Conservation (phyloP, 2,113 vertebrate genomes). For the Orthonyx spaldingii region DNA sequence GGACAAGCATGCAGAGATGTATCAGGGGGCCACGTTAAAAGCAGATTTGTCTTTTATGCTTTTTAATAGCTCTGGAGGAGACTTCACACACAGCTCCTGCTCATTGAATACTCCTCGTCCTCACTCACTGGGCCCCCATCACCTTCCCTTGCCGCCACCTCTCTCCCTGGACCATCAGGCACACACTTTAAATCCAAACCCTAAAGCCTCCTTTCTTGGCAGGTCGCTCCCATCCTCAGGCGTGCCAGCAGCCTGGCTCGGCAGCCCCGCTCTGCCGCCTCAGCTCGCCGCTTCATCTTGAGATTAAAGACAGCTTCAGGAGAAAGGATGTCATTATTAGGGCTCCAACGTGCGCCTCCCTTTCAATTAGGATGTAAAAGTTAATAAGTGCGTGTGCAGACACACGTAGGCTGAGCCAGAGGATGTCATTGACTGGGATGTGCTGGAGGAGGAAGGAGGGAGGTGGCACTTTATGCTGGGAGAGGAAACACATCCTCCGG, state of each 20-base stretch:
- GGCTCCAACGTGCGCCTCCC: accelerated
- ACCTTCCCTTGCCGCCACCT: accelerated
- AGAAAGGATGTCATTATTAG: background rate
- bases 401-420: background rate
- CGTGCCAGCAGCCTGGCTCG: background rate
- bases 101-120: background rate
- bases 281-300: accelerated
- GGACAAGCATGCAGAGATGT: accelerated
- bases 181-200: accelerated
- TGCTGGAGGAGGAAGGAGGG: background rate
- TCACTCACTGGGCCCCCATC: background rate
- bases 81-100: background rate
- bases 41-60: background rate
- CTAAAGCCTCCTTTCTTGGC: background rate
- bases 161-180: background rate
- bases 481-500: background rate
- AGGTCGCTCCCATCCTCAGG: accelerated
- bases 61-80: background rate
- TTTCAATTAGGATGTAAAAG: background rate
- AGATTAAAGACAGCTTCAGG: background rate
- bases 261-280: background rate
- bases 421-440: background rate
- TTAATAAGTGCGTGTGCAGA: accelerated
- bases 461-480: background rate
- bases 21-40: background rate